A percentile compares a stretch with the other conserved stretches of the same genome.
Conservation (phyloP, 1,140 invertebrate species). For the Mylabris phalerata region DNA sequence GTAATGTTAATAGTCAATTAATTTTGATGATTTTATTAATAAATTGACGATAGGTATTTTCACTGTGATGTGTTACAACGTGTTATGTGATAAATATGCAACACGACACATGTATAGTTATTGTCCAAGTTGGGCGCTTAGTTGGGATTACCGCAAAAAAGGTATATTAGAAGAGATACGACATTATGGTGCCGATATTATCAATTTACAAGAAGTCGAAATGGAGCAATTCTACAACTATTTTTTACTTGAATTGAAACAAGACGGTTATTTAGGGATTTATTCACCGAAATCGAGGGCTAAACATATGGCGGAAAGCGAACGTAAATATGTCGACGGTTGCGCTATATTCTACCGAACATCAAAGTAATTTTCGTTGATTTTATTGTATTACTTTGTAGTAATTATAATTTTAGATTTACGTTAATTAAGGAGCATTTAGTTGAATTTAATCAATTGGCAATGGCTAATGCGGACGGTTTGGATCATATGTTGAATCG, state of each 20-base stretch:
- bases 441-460: slow-evolving; percentile 96
- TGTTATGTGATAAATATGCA: slow-evolving; percentile 98
- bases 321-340: slow-evolving; percentile 96
- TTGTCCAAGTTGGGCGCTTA: slow-evolving; percentile 93
- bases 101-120: slow-evolving; percentile 97
- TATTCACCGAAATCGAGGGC: slow-evolving; percentile 98
- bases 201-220: slow-evolving; percentile 96
- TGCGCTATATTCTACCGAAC: slow-evolving; percentile 97
- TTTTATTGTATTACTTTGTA: not conserved
- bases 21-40: slow-evolving; percentile 44
- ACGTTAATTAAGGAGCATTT: slow-evolving; percentile 90
- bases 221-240: slow-evolving; percentile 98
- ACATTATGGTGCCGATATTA: slow-evolving; percentile 95
- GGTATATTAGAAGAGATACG: slow-evolving; percentile 95
- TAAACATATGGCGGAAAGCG: slow-evolving; percentile 95
- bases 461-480: slow-evolving; percentile 96
- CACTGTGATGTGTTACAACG: slow-evolving; percentile 99
- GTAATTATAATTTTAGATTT: slow-evolving; percentile 62
- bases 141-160: slow-evolving; percentile 98
- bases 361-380: slow-evolving; percentile 65
- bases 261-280: slow-evolving; percentile 94
- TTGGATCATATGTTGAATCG: slow-evolving; percentile 98
- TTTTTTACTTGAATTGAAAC: slow-evolving; percentile 89
- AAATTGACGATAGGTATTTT: slow-evolving; percentile 68
- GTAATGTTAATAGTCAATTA: slow-evolving; percentile 42